Percentiles rank a stretch among this genome's conserved stretches.
Evolutionary conservation across 2,888 invertebrate genomes (phyloP).

Genomic region (Colletes collaris): DNA sequence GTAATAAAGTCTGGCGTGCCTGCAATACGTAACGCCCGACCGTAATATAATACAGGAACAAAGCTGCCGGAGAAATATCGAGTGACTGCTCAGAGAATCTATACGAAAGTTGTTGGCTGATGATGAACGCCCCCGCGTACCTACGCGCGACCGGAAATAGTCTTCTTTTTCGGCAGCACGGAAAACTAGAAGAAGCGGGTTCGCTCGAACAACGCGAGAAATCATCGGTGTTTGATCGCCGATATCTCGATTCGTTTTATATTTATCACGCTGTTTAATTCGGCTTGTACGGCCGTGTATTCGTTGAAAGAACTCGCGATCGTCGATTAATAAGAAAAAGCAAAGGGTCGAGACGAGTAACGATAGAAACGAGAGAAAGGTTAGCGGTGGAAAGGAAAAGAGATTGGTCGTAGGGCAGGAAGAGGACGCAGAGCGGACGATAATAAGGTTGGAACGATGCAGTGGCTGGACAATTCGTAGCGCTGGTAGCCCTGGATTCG

Average conservation of each 20-base stretch:
- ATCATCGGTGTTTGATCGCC: no score
- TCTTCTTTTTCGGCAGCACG: slow-evolving; percentile 17
- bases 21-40: slow-evolving; percentile 60
- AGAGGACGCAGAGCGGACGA: slow-evolving; percentile 17
- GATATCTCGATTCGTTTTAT: no score
- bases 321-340: no score
- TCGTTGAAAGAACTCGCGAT: no score
- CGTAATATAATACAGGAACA: slow-evolving; percentile 77
- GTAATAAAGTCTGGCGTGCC: slow-evolving; percentile 68
- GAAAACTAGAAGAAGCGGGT: slow-evolving; percentile 24
- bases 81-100: slow-evolving; percentile 73
- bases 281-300: no score
- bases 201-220: no score
- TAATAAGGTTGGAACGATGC: slow-evolving; percentile 59
- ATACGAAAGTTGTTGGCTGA: slow-evolving; percentile 73
- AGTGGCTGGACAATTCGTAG: slow-evolving; percentile 49
- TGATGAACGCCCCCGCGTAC: slow-evolving; percentile 42
- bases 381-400: not conserved
- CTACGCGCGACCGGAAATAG: not conserved
- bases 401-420: slow-evolving; percentile 40
- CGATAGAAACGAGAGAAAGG: not conserved
- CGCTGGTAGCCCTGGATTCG: slow-evolving; percentile 45
- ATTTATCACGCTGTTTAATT: no score
- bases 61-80: slow-evolving; percentile 76
- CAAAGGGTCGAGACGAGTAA: no score